Percentiles rank a stretch among this genome's conserved stretches.
These are phyloP conservation scores for Drosophila kambysellisi DNA, from an alignment of 2,888 invertebrate genomes.

Conservation along the genomic window DNA sequence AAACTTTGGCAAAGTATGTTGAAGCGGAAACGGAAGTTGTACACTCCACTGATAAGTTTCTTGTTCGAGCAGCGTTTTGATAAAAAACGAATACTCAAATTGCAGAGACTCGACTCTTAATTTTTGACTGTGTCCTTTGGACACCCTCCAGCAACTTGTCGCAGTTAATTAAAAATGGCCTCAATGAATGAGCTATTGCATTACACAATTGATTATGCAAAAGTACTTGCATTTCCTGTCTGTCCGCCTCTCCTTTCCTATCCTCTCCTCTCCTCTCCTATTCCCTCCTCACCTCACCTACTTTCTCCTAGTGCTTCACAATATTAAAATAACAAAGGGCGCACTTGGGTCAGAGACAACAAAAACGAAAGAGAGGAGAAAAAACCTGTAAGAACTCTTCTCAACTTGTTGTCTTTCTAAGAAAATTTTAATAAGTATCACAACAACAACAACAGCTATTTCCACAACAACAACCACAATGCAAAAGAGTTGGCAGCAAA, in stretches of 20 bases:
- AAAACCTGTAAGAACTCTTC: constrained; percentile 32
- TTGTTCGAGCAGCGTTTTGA: constrained; percentile 29
- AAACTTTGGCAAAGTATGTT: constrained; percentile 57
- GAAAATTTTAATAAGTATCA: constrained; percentile 64
- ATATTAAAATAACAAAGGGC: constrained; percentile 61
- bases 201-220: constrained; percentile 66
- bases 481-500: constrained; percentile 52
- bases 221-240: constrained; percentile 46
- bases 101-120: not conserved
- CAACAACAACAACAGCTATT: constrained; percentile 43
- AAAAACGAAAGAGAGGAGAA: constrained; percentile 13
- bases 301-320: constrained; percentile 7
- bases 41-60: constrained; percentile 53
- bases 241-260: not conserved
- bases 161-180: constrained; percentile 64
- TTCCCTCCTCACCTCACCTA: not conserved
- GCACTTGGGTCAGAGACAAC: constrained; percentile 56
- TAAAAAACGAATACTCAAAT: constrained; percentile 17
- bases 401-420: constrained; percentile 54
- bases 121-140: constrained; percentile 4
- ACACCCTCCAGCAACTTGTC: constrained; percentile 23
- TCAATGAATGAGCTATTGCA: constrained; percentile 60
- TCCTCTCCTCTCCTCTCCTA: not conserved
- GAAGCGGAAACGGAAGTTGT: constrained; percentile 73
- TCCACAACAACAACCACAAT: constrained; percentile 43